A percentile compares a stretch with the other conserved stretches of the same genome.
These are phyloP conservation scores for Mastomys natalensis DNA, from an alignment of 2,113 vertebrate species.

Conservation along the genomic window DNA sequence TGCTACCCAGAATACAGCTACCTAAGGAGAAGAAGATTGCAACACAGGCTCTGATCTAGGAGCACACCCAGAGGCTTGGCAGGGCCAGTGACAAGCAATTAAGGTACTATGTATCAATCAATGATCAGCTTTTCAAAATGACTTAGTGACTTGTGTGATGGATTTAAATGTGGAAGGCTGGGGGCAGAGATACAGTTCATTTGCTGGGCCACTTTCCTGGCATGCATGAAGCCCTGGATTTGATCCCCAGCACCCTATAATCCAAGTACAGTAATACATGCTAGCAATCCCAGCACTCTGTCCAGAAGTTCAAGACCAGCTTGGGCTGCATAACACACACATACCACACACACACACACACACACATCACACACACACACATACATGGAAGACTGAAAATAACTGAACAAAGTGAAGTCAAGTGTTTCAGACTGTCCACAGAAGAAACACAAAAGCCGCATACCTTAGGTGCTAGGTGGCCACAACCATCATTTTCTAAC, in stretches of 20 bases:
- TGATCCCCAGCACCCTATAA: not conserved
- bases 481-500: not conserved
- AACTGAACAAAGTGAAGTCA: not conserved
- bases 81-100: not conserved
- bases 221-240: not conserved
- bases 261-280: not conserved
- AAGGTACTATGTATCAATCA: not conserved
- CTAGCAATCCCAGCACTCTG: not conserved
- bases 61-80: not conserved
- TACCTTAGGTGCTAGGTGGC: not conserved
- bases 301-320: not conserved
- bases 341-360: not conserved
- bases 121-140: not conserved
- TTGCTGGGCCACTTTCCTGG: not conserved
- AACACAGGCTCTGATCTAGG: not conserved
- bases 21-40: not conserved
- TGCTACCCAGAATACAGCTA: not conserved
- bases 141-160: not conserved
- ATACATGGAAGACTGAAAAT: not conserved
- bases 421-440: not conserved
- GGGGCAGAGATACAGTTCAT: not conserved
- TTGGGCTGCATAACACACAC: not conserved
- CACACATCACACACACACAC: not conserved
- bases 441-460: accelerated
- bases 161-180: not conserved